Conservation (phyloP, 2,888 invertebrate genomes). For the Synanthedon myopaeformis region DNA sequence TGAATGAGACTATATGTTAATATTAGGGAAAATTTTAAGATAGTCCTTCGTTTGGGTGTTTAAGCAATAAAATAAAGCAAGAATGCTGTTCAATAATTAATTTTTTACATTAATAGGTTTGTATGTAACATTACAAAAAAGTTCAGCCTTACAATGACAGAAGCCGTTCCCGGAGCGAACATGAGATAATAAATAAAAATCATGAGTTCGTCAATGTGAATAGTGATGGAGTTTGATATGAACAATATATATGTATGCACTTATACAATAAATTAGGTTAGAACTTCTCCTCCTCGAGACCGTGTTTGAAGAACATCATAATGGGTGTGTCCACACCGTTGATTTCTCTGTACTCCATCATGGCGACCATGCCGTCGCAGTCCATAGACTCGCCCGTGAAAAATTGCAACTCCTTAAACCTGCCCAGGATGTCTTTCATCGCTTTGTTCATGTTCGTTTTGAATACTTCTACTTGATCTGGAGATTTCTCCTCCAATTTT, state of each 20-base stretch:
- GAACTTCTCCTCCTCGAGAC: constrained; percentile 94
- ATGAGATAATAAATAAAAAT: constrained; percentile 64
- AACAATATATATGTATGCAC: constrained; percentile 41
- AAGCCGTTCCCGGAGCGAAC: constrained; percentile 49
- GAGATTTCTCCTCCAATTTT: constrained; percentile 82
- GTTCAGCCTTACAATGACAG: constrained; percentile 65
- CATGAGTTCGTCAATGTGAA: constrained; percentile 30
- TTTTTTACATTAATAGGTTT: constrained; percentile 23
- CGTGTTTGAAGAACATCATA: constrained; percentile 97
- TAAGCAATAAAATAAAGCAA: constrained; percentile 2
- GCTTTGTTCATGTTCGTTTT: constrained; percentile 93
- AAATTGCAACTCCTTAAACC: constrained; percentile 94
- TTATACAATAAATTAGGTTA: constrained; percentile 59
- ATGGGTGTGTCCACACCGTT: constrained; percentile 86
- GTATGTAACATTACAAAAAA: constrained; percentile 62
- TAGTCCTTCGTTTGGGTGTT: too few species aligned
- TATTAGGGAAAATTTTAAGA: too few species aligned
- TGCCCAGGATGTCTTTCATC: constrained; percentile 89
- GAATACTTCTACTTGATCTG: constrained; percentile 89
- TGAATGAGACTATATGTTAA: too few species aligned
- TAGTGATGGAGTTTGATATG: constrained; percentile 16
- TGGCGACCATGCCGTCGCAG: constrained; percentile 92
- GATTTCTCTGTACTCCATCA: constrained; percentile 93
- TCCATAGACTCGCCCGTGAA: constrained; percentile 95
- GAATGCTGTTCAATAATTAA: constrained; percentile 53